Evolutionary conservation across 2,113 vertebrate species (phyloP).

Genomic region (Myiagra hebetior): DNA sequence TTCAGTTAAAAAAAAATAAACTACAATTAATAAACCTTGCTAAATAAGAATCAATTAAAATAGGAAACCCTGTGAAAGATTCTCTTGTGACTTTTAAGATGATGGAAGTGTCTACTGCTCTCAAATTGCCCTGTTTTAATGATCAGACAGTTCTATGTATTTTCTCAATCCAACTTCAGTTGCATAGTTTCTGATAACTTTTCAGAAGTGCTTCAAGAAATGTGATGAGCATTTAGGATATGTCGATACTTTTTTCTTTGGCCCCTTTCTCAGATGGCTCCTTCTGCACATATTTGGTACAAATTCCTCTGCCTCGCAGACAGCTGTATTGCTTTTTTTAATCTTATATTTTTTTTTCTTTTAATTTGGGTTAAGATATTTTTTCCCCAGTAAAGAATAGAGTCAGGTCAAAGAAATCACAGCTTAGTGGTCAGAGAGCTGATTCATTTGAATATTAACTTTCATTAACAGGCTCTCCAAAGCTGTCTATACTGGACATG

Average conservation of each 20-base stretch:
- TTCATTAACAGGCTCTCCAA: neutral
- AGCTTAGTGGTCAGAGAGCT: neutral
- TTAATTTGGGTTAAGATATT: neutral
- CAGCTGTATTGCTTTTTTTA: neutral
- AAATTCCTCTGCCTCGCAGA: neutral
- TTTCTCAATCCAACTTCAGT: neutral
- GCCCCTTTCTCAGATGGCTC: neutral
- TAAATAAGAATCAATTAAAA: neutral
- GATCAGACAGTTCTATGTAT: neutral
- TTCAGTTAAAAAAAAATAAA: neutral
- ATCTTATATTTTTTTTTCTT: neutral
- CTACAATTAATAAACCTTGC: neutral
- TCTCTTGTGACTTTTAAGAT: neutral
- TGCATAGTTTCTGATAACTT: neutral
- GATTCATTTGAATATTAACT: neutral
- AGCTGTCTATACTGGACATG: neutral
- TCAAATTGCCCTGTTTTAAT: neutral
- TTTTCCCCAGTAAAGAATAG: neutral
- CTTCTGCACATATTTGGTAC: neutral
- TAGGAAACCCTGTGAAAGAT: neutral
- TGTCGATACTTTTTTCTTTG: neutral
- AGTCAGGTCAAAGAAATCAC: neutral
- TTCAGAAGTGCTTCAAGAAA: neutral
- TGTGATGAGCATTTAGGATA: neutral
- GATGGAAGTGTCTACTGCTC: neutral